phyloP scores from a whole-genome alignment of 2,113 vertebrate species.

The Euleptes europaea region DNA sequence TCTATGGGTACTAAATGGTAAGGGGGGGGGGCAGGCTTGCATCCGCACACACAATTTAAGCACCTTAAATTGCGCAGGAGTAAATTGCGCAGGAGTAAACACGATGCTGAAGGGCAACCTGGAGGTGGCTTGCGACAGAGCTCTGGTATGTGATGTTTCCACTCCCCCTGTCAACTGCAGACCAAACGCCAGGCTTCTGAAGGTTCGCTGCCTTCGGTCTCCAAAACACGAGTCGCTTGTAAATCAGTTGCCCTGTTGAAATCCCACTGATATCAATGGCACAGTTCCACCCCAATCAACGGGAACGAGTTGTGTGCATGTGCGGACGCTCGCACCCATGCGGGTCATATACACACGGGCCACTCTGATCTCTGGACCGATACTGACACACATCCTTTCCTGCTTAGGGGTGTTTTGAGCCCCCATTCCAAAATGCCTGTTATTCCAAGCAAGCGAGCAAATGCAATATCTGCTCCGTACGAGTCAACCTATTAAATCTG shows the following conservation, averaged over 20 bases:
- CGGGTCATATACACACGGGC: no score
- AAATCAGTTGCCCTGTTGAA: not conserved
- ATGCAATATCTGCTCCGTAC: not conserved
- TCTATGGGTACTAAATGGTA: constrained; percentile 67
- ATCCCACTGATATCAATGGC: no score
- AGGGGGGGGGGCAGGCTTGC: constrained; percentile 38
- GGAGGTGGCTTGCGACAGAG: constrained; percentile 34
- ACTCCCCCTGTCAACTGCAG: no score
- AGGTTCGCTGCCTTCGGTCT: not conserved
- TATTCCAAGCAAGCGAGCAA: not conserved
- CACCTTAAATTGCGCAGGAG: not conserved
- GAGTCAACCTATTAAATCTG: not conserved
- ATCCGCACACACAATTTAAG: constrained; percentile 44
- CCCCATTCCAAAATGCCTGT: not conserved
- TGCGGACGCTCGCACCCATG: no score
- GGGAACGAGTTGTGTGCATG: no score
- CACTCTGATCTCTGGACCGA: not conserved
- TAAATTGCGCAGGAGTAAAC: constrained; percentile 15
- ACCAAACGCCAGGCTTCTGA: not conserved
- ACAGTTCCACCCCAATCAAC: no score
- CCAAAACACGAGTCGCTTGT: no score
- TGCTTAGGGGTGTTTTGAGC: not conserved
- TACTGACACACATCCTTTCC: not conserved
- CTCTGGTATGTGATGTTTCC: not conserved
- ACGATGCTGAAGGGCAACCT: not conserved